These are phyloP conservation scores for Gnathochromis pfefferi DNA, from an alignment of 2,113 vertebrate species.

Conservation along the genomic window DNA sequence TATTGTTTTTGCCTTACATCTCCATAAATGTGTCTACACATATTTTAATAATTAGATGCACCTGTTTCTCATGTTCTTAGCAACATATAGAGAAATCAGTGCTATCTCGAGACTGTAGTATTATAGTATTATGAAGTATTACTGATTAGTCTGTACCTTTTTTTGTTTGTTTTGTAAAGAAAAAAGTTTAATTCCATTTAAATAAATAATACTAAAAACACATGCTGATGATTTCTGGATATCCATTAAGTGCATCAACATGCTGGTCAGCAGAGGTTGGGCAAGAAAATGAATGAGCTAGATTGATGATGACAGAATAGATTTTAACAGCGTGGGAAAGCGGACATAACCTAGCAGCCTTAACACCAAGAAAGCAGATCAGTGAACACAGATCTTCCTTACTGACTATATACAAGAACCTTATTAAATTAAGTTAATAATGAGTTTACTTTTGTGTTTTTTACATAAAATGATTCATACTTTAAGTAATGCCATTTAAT, in stretches of 20 bases:
- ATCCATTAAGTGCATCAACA: fast-evolving
- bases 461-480: background rate
- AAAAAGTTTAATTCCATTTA: background rate
- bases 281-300: background rate
- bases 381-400: background rate
- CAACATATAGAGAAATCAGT: background rate
- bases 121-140: background rate
- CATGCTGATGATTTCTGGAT: background rate
- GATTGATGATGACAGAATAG: background rate
- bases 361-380: background rate
- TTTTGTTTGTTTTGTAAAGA: background rate
- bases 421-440: background rate
- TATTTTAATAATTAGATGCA: background rate
- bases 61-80: background rate
- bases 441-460: background rate
- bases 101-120: background rate
- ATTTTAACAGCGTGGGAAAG: background rate
- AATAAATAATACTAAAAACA: background rate
- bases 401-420: background rate
- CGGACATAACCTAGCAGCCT: background rate
- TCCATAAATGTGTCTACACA: background rate
- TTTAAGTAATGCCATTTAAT: background rate
- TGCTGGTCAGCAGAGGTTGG: background rate
- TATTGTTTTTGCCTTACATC: background rate
- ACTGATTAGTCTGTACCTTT: background rate